phyloP scores from a whole-genome alignment of 2,888 invertebrate genomes.

The Ommatoiulus sabulosus region DNA sequence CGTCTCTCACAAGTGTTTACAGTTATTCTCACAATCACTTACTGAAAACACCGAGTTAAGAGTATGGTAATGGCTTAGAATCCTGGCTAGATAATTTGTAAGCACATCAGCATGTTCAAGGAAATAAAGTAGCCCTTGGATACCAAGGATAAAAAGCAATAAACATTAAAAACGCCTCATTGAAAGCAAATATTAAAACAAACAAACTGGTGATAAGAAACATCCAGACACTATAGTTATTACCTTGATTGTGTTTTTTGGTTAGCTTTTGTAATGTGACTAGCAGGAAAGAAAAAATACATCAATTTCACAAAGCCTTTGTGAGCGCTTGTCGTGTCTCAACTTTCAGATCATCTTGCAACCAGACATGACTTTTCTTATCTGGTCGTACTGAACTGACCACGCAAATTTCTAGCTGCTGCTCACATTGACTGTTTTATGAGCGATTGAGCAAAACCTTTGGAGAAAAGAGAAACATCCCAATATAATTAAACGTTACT shows the following conservation, averaged over 20 bases:
- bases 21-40: background rate
- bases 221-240: background rate
- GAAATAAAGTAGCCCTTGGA: slow-evolving; percentile 54
- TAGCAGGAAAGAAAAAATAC: background rate
- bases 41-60: background rate
- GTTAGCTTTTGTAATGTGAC: background rate
- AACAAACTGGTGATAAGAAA: background rate
- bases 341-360: background rate
- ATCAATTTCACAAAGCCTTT: background rate
- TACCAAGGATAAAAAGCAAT: slow-evolving; percentile 56
- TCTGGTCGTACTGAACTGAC: background rate
- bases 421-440: background rate
- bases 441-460: slow-evolving; percentile 25
- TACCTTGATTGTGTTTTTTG: background rate
- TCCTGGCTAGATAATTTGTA: background rate
- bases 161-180: slow-evolving; percentile 40
- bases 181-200: background rate
- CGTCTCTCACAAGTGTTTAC: background rate
- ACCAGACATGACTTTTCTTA: background rate
- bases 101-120: background rate
- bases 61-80: background rate
- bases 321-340: background rate
- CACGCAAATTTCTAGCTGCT: slow-evolving; percentile 8
- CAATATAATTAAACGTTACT: background rate
- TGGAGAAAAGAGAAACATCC: background rate